Base-by-base conservation (phyloP, 2,113 vertebrate genomes). In the Leuciscus idus region DNA sequence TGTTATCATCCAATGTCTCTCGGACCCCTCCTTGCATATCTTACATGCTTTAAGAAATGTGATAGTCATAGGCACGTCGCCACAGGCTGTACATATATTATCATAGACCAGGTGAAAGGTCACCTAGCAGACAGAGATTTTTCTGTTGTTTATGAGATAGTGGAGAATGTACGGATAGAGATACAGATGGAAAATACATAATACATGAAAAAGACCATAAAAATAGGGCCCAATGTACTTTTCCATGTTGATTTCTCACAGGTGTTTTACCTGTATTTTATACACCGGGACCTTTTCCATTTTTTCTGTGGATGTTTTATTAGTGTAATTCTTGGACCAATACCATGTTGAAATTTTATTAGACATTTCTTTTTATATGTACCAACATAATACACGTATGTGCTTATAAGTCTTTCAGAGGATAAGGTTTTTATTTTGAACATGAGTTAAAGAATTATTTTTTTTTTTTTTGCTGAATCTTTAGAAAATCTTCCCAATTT, bases 31-130 rank as follows among this genome's bases (percentile, higher is more conserved):
- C 19, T 26, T 59, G 81, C 83, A 77, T 85, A 26, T 84, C 33
- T 84, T 78, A 70, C 75, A 73, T 84, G 36, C 66, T 30, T 82
- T 74, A 50, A 57, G 86, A 76, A 85, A 85, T 61, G 9, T 59
- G 48, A 85, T 59, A n/a, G 2, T 33, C 43, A 75, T 76, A 12
- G 61, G 75, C 75, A 52, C 10, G 26, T 82, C 48, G 10, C 48
- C 75, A 39, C 62, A 73, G 57, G 48, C 43, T 33, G 48, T 74
- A 68, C 81, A 73, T 82, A 81, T 81, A 70, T 82, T 52, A 70
- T 82, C 43, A 52, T 7, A 70, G 10, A 68, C 17, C 13, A 33
- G 80, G 46, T 50, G 43, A 82, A 82, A 82, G 62, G 62, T 68
- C 62, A 68, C 7, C 43, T 28, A 2, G 62, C 36, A 81, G 43